These are phyloP conservation scores for Aldabrachelys gigantea DNA, from an alignment of 2,113 vertebrate species.

Conservation along the genomic window DNA sequence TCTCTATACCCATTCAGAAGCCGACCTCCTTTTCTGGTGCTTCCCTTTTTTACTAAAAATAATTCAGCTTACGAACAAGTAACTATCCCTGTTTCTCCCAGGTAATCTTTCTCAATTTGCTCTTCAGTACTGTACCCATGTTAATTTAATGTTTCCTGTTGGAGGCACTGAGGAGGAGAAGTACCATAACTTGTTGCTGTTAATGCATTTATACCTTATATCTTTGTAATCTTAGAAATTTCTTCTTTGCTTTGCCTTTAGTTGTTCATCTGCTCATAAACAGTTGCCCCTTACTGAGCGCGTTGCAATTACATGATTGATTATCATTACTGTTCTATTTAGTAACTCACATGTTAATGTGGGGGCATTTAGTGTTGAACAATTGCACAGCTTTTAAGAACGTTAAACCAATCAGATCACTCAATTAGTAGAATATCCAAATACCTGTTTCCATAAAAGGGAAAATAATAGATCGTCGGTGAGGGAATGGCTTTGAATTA, in stretches of 20 bases:
- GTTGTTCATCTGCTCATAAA: neutral
- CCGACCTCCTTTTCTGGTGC: too few relatives aligned
- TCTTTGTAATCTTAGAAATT: neutral
- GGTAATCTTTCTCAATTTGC: neutral
- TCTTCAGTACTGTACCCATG: neutral
- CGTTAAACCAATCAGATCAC: neutral
- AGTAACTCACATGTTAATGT: neutral
- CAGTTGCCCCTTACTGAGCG: neutral
- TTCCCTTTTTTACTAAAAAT: too few relatives aligned
- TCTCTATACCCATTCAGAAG: too few relatives aligned
- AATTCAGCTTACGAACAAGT: too few relatives aligned
- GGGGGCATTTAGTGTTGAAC: neutral
- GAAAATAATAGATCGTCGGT: neutral
- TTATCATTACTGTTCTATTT: neutral
- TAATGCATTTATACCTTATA: neutral
- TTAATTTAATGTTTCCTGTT: neutral
- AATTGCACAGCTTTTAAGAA: neutral
- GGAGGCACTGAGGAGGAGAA: neutral
- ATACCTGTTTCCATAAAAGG: neutral
- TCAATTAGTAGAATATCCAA: neutral
- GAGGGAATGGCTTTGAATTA: neutral
- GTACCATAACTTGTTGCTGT: neutral
- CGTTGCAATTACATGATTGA: neutral
- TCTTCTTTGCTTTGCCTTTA: neutral
- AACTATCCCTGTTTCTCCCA: neutral